These are phyloP conservation scores for Centropus bengalensis DNA, from an alignment of 2,113 vertebrate genomes.

Conservation along the genomic window DNA sequence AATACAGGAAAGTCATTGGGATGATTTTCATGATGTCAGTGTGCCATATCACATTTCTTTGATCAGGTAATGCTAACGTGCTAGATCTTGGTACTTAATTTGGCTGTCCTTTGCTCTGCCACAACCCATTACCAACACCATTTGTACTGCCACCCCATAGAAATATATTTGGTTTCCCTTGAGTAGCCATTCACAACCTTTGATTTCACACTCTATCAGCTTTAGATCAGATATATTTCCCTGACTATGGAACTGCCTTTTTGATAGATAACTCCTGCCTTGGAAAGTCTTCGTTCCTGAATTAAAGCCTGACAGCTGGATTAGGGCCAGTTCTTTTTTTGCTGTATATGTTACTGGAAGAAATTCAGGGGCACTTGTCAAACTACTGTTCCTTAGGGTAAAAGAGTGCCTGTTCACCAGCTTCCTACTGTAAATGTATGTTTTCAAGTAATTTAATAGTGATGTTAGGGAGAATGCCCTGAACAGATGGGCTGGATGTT, in stretches of 20 bases:
- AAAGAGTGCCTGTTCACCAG: background rate
- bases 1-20: background rate
- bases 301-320: constrained; percentile 58
- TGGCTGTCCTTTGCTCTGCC: constrained; percentile 50
- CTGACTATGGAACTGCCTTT: constrained; percentile 50
- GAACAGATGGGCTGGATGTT: background rate
- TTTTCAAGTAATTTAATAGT: constrained; percentile 8
- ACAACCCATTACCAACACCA: constrained; percentile 55
- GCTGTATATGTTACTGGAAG: background rate
- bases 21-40: background rate
- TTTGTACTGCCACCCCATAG: constrained; percentile 47
- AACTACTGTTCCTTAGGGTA: background rate
- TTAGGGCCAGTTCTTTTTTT: constrained; percentile 24
- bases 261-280: constrained; percentile 72
- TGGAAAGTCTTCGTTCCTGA: constrained; percentile 40
- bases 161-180: constrained; percentile 64
- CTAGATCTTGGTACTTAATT: constrained; percentile 9
- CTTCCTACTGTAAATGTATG: background rate
- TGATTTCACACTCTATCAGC: constrained; percentile 71
- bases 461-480: background rate
- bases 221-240: constrained; percentile 72
- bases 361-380: constrained; percentile 57
- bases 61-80: background rate
- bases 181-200: constrained; percentile 61
- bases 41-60: background rate